phyloP scores from a whole-genome alignment of 2,797 vertebrate species.

The Benthosema pterotum region DNA sequence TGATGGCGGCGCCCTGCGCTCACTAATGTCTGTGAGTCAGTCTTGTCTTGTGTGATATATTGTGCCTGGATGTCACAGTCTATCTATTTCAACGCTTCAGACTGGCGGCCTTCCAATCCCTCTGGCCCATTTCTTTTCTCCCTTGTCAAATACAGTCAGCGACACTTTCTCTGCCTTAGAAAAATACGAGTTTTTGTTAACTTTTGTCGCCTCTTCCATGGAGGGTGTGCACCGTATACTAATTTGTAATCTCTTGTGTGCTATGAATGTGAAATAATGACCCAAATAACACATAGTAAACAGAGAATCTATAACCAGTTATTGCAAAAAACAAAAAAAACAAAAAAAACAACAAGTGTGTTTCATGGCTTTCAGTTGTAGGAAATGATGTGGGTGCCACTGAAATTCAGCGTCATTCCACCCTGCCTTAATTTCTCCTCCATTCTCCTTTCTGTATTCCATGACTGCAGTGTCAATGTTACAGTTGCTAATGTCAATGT shows the following conservation, averaged over 20 bases:
- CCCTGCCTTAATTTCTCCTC: conserved; percentile 57
- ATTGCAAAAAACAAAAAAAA: conserved; percentile 72
- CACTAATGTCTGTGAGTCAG: conserved; percentile 19
- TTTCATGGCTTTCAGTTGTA: conserved; percentile 85
- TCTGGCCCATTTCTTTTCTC: conserved; percentile 22
- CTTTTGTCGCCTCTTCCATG: conserved; percentile 14
- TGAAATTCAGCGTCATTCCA: conserved; percentile 57
- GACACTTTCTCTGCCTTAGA: conserved; percentile 68
- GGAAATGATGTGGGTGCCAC: conserved; percentile 73
- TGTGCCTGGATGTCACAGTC: too few relatives aligned
- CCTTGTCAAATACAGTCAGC: conserved; percentile 45
- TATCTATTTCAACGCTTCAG: conserved; percentile 15
- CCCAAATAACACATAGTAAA: conserved; percentile 57
- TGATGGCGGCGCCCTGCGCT: conserved; percentile 34
- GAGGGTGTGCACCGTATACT: conserved; percentile 50
- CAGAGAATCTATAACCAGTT: conserved; percentile 69
- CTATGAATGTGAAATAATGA: conserved; percentile 69
- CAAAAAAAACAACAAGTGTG: conserved; percentile 69
- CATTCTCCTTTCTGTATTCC: conserved; percentile 33
- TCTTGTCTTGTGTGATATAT: conserved; percentile 11
- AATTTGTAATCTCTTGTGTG: conserved; percentile 52
- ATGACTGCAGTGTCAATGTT: conserved; percentile 19
- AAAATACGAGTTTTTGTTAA: conserved; percentile 69
- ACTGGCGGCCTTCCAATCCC: conserved; percentile 16
- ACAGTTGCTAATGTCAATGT: conserved; percentile 36